phyloP scores from a whole-genome alignment of 2,113 vertebrate species.

The Hydrolagus affinis region DNA sequence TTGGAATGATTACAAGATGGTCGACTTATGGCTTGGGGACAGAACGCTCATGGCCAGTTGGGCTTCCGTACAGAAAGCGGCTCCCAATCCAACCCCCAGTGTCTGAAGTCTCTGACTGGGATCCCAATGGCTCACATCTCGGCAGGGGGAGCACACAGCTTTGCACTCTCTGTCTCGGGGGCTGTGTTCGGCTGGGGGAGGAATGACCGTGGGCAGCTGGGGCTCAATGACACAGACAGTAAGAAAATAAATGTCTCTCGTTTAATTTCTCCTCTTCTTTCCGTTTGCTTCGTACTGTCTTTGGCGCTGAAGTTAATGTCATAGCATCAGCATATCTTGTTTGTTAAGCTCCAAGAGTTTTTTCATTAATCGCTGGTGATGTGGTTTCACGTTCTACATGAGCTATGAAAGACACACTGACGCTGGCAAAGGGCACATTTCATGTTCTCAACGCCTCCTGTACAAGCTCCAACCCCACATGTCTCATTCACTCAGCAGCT shows the following conservation, averaged over 20 bases:
- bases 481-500: too few species aligned
- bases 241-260: not conserved
- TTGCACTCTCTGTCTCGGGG: conserved; percentile 72
- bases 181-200: conserved; percentile 84
- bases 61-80: conserved; percentile 57
- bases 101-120: conserved; percentile 62
- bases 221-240: conserved; percentile 74
- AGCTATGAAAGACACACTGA: too few species aligned
- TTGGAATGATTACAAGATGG: conserved; percentile 59
- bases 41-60: conserved; percentile 72
- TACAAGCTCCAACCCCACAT: not conserved
- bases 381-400: too few species aligned
- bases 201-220: conserved; percentile 77
- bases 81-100: conserved; percentile 49
- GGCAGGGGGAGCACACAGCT: conserved; percentile 76
- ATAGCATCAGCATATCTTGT: not conserved
- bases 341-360: not conserved
- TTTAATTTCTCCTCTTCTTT: not conserved
- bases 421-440: not conserved
- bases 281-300: not conserved
- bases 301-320: conserved; percentile 7
- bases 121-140: conserved; percentile 73
- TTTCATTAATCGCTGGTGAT: too few species aligned
- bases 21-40: conserved; percentile 78
- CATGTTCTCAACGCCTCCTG: not conserved